Evolutionary conservation across 2,113 vertebrate genomes (phyloP), one percentile per base, ranked within the genome.

Genomic region (Rafetus swinhoei): DNA sequence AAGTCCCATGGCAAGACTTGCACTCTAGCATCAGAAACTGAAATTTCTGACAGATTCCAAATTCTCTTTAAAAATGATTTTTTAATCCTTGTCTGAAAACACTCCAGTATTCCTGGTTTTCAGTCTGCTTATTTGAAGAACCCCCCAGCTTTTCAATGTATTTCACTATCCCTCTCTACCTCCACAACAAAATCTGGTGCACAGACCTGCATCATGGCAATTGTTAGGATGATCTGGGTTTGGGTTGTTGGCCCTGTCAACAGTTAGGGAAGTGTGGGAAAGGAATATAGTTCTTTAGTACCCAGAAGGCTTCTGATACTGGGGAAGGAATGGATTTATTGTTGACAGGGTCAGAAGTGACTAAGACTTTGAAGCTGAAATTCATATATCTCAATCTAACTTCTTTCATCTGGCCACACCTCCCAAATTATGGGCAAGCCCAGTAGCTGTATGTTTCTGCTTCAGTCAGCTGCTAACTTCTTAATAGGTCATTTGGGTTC

Each of bases 401-500:
- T 77, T 77, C 6, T 79, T 15, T 5, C 10, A 22, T 19, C 57
- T 85, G 72, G 86, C 7, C 86, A 85, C 84, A 83, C 84, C 4
- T 45, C 3, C 92, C 45, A 65, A 65, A 65, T 57, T 21, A 57
- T 65, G 25, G 4, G 25, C 27, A 29, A 65, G 32, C 27, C 11
- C 60, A 69, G 6, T n/a, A 29, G 6, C 10, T 83, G 55, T 25
- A 45, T 88, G 69, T 85, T 83, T 93, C 45, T 88, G 84, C 32
- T 84, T 0, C 27, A 72, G 16, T 92, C 82, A 93, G 55, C 52
- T 65, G 79, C 60, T 59, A 65, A 89, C 62, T 84, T 77, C 77
- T 95, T 93, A 92, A 45, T 7, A 3, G 79, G 91, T 92, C 92
- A 90, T 84, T 69, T 85, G 94, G 7, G 10, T 77, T 39, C 84